These are phyloP conservation scores for Melanostigma gelatinosum DNA, from an alignment of 2,113 vertebrate genomes.

Conservation along the genomic window DNA sequence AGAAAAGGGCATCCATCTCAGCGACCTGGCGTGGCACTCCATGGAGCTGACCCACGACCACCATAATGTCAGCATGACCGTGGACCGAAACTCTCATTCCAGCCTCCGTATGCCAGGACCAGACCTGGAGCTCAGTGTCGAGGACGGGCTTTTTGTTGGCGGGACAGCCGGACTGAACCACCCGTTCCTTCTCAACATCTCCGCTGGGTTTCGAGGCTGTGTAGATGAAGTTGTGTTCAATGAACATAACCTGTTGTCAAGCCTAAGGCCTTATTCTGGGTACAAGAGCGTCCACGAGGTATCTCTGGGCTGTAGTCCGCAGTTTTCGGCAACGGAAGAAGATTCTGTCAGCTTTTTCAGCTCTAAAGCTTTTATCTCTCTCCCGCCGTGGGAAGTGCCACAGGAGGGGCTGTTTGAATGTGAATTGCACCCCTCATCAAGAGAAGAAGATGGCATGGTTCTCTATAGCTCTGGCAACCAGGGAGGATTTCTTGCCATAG, in stretches of 20 bases:
- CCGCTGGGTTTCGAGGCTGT: conserved; percentile 85
- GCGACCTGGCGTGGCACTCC: conserved; percentile 88
- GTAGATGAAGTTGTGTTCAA: conserved; percentile 88
- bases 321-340: conserved; percentile 88
- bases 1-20: conserved; percentile 78
- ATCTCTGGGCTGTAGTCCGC: conserved; percentile 87
- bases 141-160: conserved; percentile 87
- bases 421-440: conserved; percentile 78
- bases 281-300: conserved; percentile 87
- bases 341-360: conserved; percentile 90
- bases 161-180: conserved; percentile 77
- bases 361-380: conserved; percentile 86
- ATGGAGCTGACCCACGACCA: conserved; percentile 81
- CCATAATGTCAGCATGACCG: conserved; percentile 79
- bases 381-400: conserved; percentile 82
- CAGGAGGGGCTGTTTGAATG: conserved; percentile 82
- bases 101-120: conserved; percentile 75
- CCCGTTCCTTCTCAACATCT: conserved; percentile 70
- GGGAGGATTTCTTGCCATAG: conserved; percentile 86
- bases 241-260: conserved; percentile 83
- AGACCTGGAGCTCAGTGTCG: conserved; percentile 82
- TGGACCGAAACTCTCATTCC: conserved; percentile 80
- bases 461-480: conserved; percentile 84
- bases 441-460: conserved; percentile 82
- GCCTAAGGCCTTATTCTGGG: conserved; percentile 84